Percentiles rank a stretch among this genome's conserved stretches.
These are phyloP conservation scores for Rhagonycha lutea DNA, from an alignment of 2,888 invertebrate species.

Conservation along the genomic window DNA sequence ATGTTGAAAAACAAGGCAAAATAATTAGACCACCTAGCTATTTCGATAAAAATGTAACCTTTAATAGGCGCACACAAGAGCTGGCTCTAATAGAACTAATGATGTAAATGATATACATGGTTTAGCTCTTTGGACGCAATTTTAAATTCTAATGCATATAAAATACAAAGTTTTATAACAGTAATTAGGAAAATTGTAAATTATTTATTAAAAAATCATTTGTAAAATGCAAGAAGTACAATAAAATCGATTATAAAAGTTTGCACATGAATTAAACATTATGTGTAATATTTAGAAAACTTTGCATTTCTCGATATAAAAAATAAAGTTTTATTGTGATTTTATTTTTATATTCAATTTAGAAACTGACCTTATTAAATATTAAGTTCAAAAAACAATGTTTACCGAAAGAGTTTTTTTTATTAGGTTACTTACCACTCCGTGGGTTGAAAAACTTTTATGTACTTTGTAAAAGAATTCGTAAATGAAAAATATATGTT, in stretches of 20 bases:
- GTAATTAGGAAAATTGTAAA: not conserved
- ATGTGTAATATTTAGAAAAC: not conserved
- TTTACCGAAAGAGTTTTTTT: not conserved
- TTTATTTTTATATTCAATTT: not conserved
- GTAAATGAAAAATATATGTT: not conserved
- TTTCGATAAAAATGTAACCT: not conserved
- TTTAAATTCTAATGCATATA: not conserved
- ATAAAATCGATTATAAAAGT: not conserved
- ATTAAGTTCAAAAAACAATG: not conserved
- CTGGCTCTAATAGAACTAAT: not conserved
- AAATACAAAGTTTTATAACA: not conserved
- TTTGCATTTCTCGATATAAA: not conserved
- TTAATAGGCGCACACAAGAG: not conserved
- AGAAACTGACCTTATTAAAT: not conserved
- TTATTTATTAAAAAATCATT: not conserved
- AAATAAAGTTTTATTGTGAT: not conserved
- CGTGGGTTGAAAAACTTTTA: not conserved
- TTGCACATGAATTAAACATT: not conserved
- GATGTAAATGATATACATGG: conserved; percentile 1
- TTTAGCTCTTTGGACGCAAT: not conserved
- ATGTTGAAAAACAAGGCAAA: not conserved
- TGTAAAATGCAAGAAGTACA: not conserved
- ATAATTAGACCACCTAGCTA: not conserved
- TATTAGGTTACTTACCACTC: not conserved
- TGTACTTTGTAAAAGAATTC: not conserved